phyloP scores from a whole-genome alignment of 2,888 invertebrate genomes.

The Mythimna ferrago region DNA sequence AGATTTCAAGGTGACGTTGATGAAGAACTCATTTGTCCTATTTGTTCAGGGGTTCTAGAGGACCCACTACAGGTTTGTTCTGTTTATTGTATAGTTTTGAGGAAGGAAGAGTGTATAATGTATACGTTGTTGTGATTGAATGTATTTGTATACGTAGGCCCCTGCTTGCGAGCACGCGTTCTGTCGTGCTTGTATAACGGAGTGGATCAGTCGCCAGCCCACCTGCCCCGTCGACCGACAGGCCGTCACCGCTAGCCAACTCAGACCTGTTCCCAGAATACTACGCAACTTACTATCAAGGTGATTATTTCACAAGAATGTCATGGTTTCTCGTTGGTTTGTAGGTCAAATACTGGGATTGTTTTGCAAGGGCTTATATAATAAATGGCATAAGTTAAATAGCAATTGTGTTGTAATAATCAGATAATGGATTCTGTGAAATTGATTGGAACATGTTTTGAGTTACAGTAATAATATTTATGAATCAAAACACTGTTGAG shows the following conservation, averaged over 20 bases:
- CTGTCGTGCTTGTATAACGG: constrained; percentile 97
- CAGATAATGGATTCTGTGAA: constrained; percentile 32
- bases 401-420: constrained; percentile 41
- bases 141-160: constrained; percentile 91
- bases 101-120: constrained; percentile 25
- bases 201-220: constrained; percentile 98
- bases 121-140: constrained; percentile 22
- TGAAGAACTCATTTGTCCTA: constrained; percentile 98
- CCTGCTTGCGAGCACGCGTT: constrained; percentile 99
- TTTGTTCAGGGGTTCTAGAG: constrained; percentile 98
- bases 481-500: constrained; percentile 32
- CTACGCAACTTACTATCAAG: constrained; percentile 97
- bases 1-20: constrained; percentile 99
- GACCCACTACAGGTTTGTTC: constrained; percentile 97
- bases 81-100: constrained; percentile 21
- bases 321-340: constrained; percentile 56
- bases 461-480: constrained; percentile 13
- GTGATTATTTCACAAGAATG: constrained; percentile 81
- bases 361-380: constrained; percentile 66
- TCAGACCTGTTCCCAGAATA: constrained; percentile 98
- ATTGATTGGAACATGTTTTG: constrained; percentile 34
- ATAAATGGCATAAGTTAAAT: constrained; percentile 44
- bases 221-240: constrained; percentile 98
- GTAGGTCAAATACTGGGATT: constrained; percentile 71
- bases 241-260: constrained; percentile 96